Conservation (phyloP, 2,797 vertebrate species). For the Dendrocincla fuliginosa region DNA sequence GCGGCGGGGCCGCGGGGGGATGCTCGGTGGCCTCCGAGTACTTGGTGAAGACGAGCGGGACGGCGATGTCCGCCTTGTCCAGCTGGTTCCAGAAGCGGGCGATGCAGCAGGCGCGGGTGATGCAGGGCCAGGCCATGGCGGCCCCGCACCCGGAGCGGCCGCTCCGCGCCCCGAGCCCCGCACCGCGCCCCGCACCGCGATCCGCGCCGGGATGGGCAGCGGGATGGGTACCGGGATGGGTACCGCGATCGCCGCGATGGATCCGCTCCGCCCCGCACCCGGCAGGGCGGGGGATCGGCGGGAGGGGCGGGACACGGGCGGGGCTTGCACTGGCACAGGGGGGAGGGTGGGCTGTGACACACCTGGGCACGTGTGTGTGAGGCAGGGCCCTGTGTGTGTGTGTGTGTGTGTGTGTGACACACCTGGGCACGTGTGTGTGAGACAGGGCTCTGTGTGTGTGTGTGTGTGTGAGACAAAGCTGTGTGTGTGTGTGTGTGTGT, state of each 20-base stretch:
- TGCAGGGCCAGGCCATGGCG: slow-evolving; percentile 97
- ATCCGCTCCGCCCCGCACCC: neutral
- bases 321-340: neutral
- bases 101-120: slow-evolving; percentile 97
- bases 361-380: neutral
- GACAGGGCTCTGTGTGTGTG: too few species aligned
- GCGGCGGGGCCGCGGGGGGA: slow-evolving; percentile 56
- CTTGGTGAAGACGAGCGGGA: slow-evolving; percentile 93
- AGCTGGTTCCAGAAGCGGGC: slow-evolving; percentile 98
- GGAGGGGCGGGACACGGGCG: neutral
- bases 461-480: too few species aligned
- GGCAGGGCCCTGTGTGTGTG: neutral
- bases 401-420: too few species aligned
- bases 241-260: too few species aligned
- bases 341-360: too few species aligned
- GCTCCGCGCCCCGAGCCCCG: neutral
- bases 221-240: too few species aligned
- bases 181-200: neutral
- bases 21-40: slow-evolving; percentile 90
- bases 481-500: too few species aligned
- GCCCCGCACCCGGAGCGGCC: neutral
- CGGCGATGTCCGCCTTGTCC: slow-evolving; percentile 96
- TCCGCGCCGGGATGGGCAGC: neutral
- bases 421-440: neutral
- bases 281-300: neutral